Conservation (phyloP, 2,113 vertebrate genomes). For the Phycodurus eques region DNA sequence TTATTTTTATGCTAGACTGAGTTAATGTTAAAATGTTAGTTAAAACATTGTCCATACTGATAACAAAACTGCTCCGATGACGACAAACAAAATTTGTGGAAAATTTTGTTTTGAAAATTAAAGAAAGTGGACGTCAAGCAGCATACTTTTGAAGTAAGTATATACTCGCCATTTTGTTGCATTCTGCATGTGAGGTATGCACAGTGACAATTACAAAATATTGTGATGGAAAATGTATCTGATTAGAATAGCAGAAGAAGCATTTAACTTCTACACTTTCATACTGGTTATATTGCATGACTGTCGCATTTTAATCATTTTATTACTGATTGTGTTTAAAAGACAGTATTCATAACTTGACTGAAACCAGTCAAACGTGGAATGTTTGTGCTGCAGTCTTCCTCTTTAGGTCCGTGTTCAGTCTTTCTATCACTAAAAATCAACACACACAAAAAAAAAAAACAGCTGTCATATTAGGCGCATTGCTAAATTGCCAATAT, state of each 20-base stretch:
- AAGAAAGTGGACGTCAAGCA: not conserved
- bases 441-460: not conserved
- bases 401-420: conserved; percentile 33
- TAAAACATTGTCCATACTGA: not conserved
- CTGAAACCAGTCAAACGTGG: conserved; percentile 17
- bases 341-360: not conserved
- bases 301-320: not conserved
- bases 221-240: not conserved
- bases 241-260: not conserved
- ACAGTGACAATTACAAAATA: not conserved
- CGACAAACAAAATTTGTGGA: not conserved
- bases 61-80: not conserved
- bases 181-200: not conserved
- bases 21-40: not conserved
- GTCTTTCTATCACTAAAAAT: conserved; percentile 19
- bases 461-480: conserved; percentile 37
- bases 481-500: conserved; percentile 32
- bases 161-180: not conserved
- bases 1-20: not conserved
- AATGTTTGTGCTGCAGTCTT: conserved; percentile 14
- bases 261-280: not conserved
- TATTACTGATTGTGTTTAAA: conserved; percentile 30
- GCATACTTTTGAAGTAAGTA: not conserved
- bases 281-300: not conserved
- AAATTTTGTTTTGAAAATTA: not conserved